Evolutionary conservation across 1,140 invertebrate species (phyloP).

Genomic region (Vanessa tameamea): DNA sequence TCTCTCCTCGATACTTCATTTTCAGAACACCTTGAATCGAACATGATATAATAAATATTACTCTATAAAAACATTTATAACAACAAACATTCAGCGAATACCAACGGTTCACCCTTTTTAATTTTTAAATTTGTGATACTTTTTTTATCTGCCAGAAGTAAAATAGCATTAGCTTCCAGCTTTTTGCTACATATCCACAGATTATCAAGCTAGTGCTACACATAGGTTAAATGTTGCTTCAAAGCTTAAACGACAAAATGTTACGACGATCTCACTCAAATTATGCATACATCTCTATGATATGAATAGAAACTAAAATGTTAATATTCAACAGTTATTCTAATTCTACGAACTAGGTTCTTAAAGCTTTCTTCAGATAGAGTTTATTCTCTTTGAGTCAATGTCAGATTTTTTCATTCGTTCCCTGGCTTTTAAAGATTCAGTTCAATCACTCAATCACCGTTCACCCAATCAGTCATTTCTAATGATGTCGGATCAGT

Average conservation of each 20-base stretch:
- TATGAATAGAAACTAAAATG: no score
- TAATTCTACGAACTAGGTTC: no score
- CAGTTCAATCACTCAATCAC: constrained; percentile 34
- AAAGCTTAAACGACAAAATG: no score
- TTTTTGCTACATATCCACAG: neutral
- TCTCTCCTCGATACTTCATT: constrained; percentile 55
- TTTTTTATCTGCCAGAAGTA: constrained; percentile 1
- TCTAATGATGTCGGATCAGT: constrained; percentile 68
- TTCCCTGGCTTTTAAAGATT: neutral
- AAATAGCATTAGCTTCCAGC: neutral
- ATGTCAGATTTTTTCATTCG: neutral
- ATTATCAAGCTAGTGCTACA: no score
- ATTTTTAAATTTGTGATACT: neutral
- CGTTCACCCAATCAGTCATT: constrained; percentile 47
- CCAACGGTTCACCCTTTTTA: constrained; percentile 18
- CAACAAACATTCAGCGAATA: constrained; percentile 2
- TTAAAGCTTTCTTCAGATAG: no score
- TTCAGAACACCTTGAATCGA: constrained; percentile 54
- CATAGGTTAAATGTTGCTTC: no score
- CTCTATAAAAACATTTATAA: constrained; percentile 18
- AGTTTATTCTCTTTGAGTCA: neutral
- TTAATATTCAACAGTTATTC: no score
- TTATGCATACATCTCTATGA: no score
- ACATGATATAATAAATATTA: constrained; percentile 40
- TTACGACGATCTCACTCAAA: no score